A percentile compares a stretch with the other conserved stretches of the same genome.
Conservation (phyloP, 2,113 vertebrate species). For the Thinocorus orbignyianus region DNA sequence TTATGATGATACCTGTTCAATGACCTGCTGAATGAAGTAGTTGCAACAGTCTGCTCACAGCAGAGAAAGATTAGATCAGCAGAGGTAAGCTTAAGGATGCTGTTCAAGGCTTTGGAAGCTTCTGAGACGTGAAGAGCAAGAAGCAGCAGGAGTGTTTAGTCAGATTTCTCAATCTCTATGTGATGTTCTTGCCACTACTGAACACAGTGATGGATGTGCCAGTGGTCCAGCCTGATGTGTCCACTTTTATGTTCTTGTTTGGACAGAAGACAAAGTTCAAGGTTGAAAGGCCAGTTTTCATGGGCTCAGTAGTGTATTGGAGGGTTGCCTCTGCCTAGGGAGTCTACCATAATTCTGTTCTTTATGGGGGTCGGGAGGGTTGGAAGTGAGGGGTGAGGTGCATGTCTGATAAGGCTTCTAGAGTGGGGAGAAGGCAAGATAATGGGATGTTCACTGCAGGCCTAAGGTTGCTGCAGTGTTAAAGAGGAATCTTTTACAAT, state of each 20-base stretch:
- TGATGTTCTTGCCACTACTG: background rate
- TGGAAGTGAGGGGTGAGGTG: fast-evolving
- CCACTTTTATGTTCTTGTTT: background rate
- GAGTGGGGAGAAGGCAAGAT: background rate
- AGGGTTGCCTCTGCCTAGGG: background rate
- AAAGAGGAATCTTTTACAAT: background rate
- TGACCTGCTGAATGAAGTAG: background rate
- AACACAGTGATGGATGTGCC: background rate
- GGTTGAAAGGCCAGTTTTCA: background rate
- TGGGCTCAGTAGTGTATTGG: background rate
- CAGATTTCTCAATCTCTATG: background rate
- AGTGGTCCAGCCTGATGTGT: background rate
- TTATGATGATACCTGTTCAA: background rate
- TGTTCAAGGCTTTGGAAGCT: background rate
- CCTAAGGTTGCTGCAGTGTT: background rate
- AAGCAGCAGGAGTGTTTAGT: fast-evolving
- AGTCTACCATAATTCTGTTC: background rate
- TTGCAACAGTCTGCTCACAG: background rate
- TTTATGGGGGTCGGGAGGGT: background rate
- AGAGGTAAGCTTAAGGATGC: background rate
- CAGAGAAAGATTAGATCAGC: background rate
- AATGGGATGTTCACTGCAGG: background rate
- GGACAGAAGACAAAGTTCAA: background rate
- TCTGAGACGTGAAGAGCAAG: background rate
- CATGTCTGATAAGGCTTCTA: background rate